Base-by-base conservation (phyloP, 2,113 vertebrate species). In the Leptocoma aspasia region DNA sequence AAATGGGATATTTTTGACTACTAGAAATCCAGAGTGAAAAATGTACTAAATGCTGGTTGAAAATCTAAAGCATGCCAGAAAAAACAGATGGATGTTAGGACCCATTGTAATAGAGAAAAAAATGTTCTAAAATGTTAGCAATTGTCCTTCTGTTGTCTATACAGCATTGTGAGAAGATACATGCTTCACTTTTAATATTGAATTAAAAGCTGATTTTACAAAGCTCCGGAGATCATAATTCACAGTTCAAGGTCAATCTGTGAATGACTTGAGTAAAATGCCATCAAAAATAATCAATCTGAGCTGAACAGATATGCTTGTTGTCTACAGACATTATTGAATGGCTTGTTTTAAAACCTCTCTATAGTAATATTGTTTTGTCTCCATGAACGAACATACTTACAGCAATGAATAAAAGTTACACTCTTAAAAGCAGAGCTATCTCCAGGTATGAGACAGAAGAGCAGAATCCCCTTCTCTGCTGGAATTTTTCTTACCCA, bases 1-100 rank as follows among this genome's bases (percentile, higher is more conserved):
- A 75, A 95, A 49, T 7, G 23, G 49, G 77, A 39, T 87, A 72
- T 87, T 91, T 95, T 61, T 94, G 53, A 69, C 35, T 37, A 59
- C 78, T 82, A 91, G 54, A 86, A 88, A 88, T 88, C 57, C 69
- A 94, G 73, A 89, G 65, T 30, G 64, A 66, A 66, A 92, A 92
- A 88, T 15, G 49, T 81, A 59, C 56, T 70, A 92, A 94, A 86
- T 15, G 41, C 37, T 65, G 83, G 60, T 54, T 87, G 78, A 76
- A 94, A 89, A 57, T 35, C 73, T 76, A 69, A 89, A 54, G 66
- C 73, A 33, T 57, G 70, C 73, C 84, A 95, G 91, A 85, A 95
- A 94, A 94, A 75, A 49, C 83, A 94, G 95, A 94, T 82, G 93
- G 81, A 69, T 94, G 60, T 79, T 72, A 95, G 78, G 35, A 91